Percentiles rank a stretch among this genome's conserved stretches.
Conservation (phyloP, 2,797 vertebrate genomes). For the Caiman crocodilus region DNA sequence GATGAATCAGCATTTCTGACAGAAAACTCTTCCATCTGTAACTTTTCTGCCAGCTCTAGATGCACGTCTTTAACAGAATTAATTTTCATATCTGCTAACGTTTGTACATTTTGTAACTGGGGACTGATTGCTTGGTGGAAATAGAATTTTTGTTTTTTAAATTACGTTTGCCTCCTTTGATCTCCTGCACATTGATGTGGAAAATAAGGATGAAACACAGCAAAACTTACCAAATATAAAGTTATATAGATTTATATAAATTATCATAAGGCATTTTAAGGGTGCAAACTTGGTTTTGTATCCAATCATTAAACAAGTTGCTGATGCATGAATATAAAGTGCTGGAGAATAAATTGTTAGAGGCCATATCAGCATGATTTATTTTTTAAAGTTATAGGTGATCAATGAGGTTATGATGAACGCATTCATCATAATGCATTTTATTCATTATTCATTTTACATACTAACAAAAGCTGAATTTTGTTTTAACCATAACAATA, state of each 20-base stretch:
- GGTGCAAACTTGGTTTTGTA: not conserved
- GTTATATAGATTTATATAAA: not conserved
- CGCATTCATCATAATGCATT: not conserved
- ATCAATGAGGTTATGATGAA: conserved; percentile 18
- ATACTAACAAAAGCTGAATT: conserved; percentile 31
- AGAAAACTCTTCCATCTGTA: not conserved
- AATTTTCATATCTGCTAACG: not conserved
- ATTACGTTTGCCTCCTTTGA: not conserved
- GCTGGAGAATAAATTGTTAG: not conserved
- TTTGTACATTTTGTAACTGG: not conserved
- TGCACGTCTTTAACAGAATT: not conserved
- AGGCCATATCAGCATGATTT: not conserved
- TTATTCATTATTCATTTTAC: not conserved
- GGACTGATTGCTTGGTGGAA: not conserved
- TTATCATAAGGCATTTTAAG: not conserved
- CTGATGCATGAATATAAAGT: not conserved
- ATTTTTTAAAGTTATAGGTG: not conserved
- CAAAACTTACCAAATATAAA: not conserved
- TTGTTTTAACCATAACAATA: not conserved
- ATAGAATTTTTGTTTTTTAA: not conserved
- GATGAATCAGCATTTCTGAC: not conserved
- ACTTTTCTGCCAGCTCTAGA: not conserved
- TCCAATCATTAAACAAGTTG: not conserved
- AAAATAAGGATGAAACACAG: not conserved
- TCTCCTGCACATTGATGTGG: not conserved